Percentiles rank a stretch among this genome's conserved stretches.
Conservation (phyloP, 35 echinoderm and acorn worm genomes). For the Strongylocentrotus purpuratus region DNA sequence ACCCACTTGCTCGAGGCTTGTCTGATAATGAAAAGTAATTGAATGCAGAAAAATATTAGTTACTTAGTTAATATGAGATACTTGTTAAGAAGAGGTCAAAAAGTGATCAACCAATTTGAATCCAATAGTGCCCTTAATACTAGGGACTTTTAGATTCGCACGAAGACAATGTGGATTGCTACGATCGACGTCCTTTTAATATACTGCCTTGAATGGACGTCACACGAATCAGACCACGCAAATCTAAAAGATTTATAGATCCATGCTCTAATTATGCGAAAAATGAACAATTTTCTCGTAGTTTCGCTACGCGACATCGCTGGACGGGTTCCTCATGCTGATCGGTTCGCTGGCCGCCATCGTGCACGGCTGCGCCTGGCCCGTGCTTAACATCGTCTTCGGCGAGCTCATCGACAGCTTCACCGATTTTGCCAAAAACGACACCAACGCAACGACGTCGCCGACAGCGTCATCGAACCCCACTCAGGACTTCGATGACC, state of each 20-base stretch:
- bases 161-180: too few species aligned
- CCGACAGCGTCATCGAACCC: background rate
- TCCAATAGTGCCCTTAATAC: too few species aligned
- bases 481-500: constrained; percentile 51
- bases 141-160: too few species aligned
- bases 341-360: constrained; percentile 69
- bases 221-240: too few species aligned
- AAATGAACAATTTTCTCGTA: background rate
- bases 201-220: too few species aligned
- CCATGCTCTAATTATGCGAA: too few species aligned
- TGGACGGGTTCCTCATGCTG: constrained; percentile 75
- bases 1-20: too few species aligned
- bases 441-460: background rate
- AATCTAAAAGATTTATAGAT: too few species aligned
- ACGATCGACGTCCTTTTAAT: too few species aligned
- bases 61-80: background rate
- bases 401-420: constrained; percentile 71
- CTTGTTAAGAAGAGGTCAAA: too few species aligned
- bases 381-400: constrained; percentile 80
- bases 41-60: background rate
- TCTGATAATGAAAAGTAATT: too few species aligned
- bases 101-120: too few species aligned
- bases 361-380: constrained; percentile 77
- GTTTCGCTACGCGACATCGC: constrained; percentile 58
- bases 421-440: constrained; percentile 54